Evolutionary conservation across 2,113 vertebrate species (phyloP), one percentile per base, ranked within the genome.

Genomic region (Carollia perspicillata): DNA sequence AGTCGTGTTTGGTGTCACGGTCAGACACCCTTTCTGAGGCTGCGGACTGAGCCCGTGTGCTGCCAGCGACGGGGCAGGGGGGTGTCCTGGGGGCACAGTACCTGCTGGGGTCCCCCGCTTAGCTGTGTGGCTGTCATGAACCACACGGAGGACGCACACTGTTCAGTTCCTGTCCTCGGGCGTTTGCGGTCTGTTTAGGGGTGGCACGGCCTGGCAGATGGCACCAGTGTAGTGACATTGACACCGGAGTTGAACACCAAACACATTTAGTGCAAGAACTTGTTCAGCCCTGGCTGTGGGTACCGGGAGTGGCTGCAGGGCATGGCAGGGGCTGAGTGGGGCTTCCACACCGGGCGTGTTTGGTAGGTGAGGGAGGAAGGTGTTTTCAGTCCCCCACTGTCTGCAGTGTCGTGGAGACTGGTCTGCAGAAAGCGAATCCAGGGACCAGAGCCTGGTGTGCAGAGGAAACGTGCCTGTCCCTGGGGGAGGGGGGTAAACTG

Each of bases 81-180:
- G n/a, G 14, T n/a, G 33, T 42, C 55, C 0, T 0, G 0, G 5
- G n/a, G 33, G 51, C 5, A 1, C 33, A 47, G 14, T 12, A 49
- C 4, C 35, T 20, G 16, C 30, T 6, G 23, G 55, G 71, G 18
- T 28, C 26, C 55, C 55, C 55, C 7, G 2, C 14, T n/a, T 6
- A 37, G n/a, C 26, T 0, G 1, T 9, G 40, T 13, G 65, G 49
- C 84, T 69, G 55, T 63, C 42, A 6, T 0, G 37, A 66, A 13
- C 9, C 53, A 23, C 30, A 40, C 37, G 30, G 0, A 28, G 74
- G 63, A 2, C 28, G 22, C 30, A 8, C 37, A 1, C 30, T 16
- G 23, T 26, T 16, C 33, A 30, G n/a, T 11, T 84, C 20, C 58
- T 26, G 16, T 84, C 63, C 28, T 47, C 13, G 14, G n/a, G 18